These are phyloP conservation scores for Burhinus oedicnemus DNA, from an alignment of 2,113 vertebrate genomes.

Conservation along the genomic window DNA sequence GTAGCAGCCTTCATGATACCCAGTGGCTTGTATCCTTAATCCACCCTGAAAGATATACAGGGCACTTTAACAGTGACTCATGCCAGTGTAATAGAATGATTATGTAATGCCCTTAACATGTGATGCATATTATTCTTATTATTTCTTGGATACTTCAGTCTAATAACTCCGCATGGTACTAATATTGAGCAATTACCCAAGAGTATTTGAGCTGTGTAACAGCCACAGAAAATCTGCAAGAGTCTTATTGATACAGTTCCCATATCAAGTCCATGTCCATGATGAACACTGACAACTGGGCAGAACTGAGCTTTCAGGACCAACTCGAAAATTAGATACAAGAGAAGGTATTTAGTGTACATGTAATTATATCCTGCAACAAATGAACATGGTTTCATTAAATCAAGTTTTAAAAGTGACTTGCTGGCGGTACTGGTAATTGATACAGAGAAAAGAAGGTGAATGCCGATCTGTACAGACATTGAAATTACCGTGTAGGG, in stretches of 20 bases:
- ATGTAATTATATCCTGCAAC: not conserved
- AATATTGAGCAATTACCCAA: not conserved
- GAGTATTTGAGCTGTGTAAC: not conserved
- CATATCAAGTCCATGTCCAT: not conserved
- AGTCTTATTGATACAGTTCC: not conserved
- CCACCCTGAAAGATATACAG: conserved; percentile 63
- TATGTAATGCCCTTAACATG: conserved; percentile 51
- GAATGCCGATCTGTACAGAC: not conserved
- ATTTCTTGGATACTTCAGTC: conserved; percentile 14
- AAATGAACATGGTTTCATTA: not conserved
- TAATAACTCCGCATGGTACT: not conserved
- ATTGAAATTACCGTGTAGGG: not conserved
- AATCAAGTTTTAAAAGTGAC: not conserved
- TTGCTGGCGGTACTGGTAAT: not conserved
- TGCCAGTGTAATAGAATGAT: not conserved
- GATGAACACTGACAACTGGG: not conserved
- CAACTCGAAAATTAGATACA: not conserved
- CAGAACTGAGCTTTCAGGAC: not conserved
- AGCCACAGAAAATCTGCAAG: not conserved
- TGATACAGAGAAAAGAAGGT: not conserved
- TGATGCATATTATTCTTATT: conserved; percentile 29
- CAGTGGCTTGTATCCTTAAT: conserved; percentile 57
- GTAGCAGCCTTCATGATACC: conserved; percentile 3
- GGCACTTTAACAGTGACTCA: conserved; percentile 60
- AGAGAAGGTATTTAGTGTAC: not conserved